Conservation (phyloP, 2,888 invertebrate species). For the Lasioglossum malachurum region DNA sequence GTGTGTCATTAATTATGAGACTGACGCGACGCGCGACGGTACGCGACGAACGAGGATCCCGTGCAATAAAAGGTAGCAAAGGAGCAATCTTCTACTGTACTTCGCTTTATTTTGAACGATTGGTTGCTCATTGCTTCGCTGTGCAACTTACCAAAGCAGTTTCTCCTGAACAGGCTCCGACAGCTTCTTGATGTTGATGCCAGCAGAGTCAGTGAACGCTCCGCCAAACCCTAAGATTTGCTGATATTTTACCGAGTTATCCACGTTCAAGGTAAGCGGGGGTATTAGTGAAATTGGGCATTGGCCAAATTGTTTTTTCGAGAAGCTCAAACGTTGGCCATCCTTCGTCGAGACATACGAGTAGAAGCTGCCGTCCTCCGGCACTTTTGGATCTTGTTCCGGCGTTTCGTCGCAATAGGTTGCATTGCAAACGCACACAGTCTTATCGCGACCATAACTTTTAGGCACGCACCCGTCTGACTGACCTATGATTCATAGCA, state of each 20-base stretch:
- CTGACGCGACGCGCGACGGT: no score
- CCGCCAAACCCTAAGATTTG: slow-evolving; percentile 94
- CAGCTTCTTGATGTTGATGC: slow-evolving; percentile 90
- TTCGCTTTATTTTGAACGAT: neutral
- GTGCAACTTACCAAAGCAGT: slow-evolving; percentile 83
- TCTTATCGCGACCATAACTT: slow-evolving; percentile 73
- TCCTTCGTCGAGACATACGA: slow-evolving; percentile 88
- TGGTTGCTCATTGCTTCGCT: neutral
- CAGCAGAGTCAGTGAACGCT: slow-evolving; percentile 91
- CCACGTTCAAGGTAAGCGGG: slow-evolving; percentile 35
- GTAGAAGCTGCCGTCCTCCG: slow-evolving; percentile 85
- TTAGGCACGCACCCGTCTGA: slow-evolving; percentile 72
- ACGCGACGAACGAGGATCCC: no score
- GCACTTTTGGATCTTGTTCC: slow-evolving; percentile 83
- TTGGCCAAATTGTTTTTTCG: slow-evolving; percentile 81
- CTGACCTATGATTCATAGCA: slow-evolving; percentile 84
- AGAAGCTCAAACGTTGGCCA: slow-evolving; percentile 87
- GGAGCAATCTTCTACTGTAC: neutral
- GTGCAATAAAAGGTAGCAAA: no score
- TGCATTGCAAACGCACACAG: slow-evolving; percentile 90
- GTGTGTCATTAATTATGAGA: no score
- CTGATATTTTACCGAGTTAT: slow-evolving; percentile 86
- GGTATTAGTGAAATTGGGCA: accelerated
- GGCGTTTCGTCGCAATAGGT: slow-evolving; percentile 89
- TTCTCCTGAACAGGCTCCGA: slow-evolving; percentile 85